Conservation (phyloP, 2,113 vertebrate genomes). For the Perognathus longimembris region DNA sequence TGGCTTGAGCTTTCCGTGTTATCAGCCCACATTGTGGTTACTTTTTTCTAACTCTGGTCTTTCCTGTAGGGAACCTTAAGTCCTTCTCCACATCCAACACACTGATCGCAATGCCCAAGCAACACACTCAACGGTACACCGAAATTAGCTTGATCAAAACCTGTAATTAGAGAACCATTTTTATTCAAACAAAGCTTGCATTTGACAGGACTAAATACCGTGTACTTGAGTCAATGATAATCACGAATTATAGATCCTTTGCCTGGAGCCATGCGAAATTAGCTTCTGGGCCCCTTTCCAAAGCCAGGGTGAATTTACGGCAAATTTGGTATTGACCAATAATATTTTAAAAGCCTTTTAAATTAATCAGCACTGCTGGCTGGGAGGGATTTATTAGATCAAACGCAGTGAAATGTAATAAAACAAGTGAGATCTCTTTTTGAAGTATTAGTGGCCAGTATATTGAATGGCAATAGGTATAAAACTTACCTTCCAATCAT, state of each 20-base stretch:
- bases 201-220: conserved; percentile 68
- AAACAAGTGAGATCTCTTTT: conserved; percentile 81
- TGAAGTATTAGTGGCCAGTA: conserved; percentile 81
- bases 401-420: conserved; percentile 78
- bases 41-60: conserved; percentile 27
- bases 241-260: conserved; percentile 79
- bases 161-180: conserved; percentile 73
- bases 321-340: conserved; percentile 82
- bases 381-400: conserved; percentile 82
- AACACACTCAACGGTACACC: conserved; percentile 1
- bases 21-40: not conserved
- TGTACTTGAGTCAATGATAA: conserved; percentile 77
- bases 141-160: conserved; percentile 75
- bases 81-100: conserved; percentile 39
- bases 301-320: conserved; percentile 82
- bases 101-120: not conserved
- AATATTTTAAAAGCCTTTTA: conserved; percentile 84
- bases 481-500: conserved; percentile 57
- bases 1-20: conserved; percentile 17
- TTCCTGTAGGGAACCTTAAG: conserved; percentile 42
- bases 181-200: not conserved
- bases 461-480: conserved; percentile 63
- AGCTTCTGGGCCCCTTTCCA: conserved; percentile 80
- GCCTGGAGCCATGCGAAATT: conserved; percentile 79
- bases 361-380: conserved; percentile 70